Conservation (phyloP, 2,113 vertebrate genomes). For the Atherinomorus stipes region DNA sequence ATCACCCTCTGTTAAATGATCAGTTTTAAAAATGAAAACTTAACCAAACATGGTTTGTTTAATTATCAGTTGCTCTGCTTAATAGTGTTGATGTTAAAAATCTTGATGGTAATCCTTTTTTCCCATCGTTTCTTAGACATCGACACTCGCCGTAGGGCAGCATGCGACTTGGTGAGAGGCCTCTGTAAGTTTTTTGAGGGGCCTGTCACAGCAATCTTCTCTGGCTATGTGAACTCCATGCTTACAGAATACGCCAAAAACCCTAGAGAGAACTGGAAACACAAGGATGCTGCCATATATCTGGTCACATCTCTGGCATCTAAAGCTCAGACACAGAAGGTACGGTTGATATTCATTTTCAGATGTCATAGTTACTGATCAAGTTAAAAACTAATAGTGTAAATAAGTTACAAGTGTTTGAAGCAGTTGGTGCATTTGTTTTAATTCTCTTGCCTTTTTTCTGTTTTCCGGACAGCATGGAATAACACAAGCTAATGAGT, state of each 20-base stretch:
- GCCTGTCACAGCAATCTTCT: conserved; percentile 97
- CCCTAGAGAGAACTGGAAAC: conserved; percentile 95
- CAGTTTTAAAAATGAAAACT: no score
- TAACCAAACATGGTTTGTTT: no score
- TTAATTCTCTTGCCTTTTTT: background rate
- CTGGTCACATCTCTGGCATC: conserved; percentile 97
- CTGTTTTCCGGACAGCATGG: conserved; percentile 86
- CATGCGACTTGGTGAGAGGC: conserved; percentile 96
- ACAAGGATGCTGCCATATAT: conserved; percentile 98
- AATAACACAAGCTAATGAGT: conserved; percentile 98
- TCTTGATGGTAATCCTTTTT: background rate
- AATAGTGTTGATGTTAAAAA: no score
- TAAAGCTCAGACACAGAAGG: conserved; percentile 99
- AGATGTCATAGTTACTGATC: background rate
- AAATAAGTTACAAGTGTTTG: background rate
- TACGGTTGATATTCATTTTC: conserved; percentile 50
- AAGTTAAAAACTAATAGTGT: background rate
- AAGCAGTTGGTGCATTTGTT: background rate
- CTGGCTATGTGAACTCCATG: conserved; percentile 98
- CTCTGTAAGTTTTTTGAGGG: conserved; percentile 98
- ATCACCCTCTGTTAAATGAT: no score
- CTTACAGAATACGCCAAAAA: conserved; percentile 94
- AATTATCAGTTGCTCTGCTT: no score
- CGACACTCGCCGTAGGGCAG: conserved; percentile 96
- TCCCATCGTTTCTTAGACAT: conserved; percentile 85